These are phyloP conservation scores for Macaca fascicularis DNA, from an alignment of 2,113 vertebrate genomes.

Conservation along the genomic window DNA sequence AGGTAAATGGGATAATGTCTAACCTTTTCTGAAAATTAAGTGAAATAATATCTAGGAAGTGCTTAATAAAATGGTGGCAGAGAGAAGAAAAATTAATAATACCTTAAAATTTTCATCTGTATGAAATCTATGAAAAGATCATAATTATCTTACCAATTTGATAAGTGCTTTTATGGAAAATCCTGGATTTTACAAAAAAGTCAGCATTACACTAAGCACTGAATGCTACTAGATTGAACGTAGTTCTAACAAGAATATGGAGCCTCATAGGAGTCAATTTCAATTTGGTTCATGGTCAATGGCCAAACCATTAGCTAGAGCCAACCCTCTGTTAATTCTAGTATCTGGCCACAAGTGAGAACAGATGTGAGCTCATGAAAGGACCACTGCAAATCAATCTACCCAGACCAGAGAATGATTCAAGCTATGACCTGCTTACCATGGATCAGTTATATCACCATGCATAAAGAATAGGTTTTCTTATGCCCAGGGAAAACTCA, in stretches of 20 bases:
- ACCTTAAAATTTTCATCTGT: neutral
- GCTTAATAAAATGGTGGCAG: neutral
- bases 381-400: neutral
- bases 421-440: neutral
- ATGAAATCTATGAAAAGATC: neutral
- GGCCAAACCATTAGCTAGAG: conserved; percentile 17
- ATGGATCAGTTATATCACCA: neutral
- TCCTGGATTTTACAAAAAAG: neutral
- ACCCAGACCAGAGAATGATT: conserved; percentile 32
- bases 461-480: neutral
- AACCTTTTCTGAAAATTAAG: neutral
- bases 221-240: neutral
- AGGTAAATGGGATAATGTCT: neutral
- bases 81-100: conserved; percentile 27
- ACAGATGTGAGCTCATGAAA: conserved; percentile 48
- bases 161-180: neutral
- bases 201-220: neutral
- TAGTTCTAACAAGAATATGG: neutral
- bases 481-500: neutral
- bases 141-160: neutral
- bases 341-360: conserved; percentile 38
- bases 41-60: neutral
- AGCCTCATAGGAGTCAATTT: conserved; percentile 21
- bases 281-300: conserved; percentile 22
- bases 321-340: conserved; percentile 33